Evolutionary conservation across 2,888 invertebrate genomes (phyloP), one percentile per base, ranked within the genome.

Genomic region (Diaperis boleti): DNA sequence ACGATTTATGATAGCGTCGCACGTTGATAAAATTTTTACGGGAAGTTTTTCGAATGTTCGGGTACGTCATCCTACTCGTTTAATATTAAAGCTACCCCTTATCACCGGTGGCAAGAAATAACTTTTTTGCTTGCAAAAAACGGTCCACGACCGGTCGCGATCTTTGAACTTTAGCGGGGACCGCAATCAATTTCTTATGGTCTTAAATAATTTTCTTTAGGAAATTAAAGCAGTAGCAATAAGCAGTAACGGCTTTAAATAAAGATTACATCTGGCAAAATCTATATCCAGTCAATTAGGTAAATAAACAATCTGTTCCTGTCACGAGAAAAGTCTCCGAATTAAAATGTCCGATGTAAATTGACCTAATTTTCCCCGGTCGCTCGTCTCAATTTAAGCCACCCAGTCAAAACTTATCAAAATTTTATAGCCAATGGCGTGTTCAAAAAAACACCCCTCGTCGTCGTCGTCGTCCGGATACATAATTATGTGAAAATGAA

Each of bases 11-110:
- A 55, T 55, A 42, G 41, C 31, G 49, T 50, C 49, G 49, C 41
- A 55, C 55, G 55, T 41, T 55, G 55, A 42, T 55, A 22, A 56
- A 56, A 56, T 29, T 33, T 56, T 56, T 41, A 56, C 13, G 35
- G 35, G 35, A 42, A 44, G 13, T 13, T 11, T 50, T 50, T 31
- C 50, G 22, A 49, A 11, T 33, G 10, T 49, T 17, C 17, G 49
- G 6, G 31, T 15, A 15, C 4, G 17, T 15, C 31, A n/a, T 17
- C 3, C 3, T 10, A 17, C 18, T 1, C n/a, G 17, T 41, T 41
- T 41, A 41, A 41, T 41, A 17, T 41, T 41, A 6, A 41, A 5
- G 13, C 6, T 18, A 17, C 41, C 41, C 41, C 15, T 18, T n/a
- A 41, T 41, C 41, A 14, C 14, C 10, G 37, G 14, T 37, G 14